Base-by-base conservation (phyloP, 2,113 vertebrate species). In the Chitala chitala region DNA sequence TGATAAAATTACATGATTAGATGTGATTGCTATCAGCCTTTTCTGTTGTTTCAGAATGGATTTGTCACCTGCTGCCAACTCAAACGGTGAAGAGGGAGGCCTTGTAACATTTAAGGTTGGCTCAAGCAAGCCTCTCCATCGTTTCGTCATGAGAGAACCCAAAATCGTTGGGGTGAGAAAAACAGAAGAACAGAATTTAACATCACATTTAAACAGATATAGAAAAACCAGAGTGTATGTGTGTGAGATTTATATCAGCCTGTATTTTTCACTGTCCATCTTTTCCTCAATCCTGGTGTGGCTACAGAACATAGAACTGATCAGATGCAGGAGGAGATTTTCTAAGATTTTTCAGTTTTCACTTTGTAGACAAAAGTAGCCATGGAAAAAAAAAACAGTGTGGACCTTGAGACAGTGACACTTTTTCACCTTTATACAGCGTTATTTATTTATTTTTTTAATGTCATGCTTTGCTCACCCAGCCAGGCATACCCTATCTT, bases 41-140 rank as follows among this genome's bases (percentile, higher is more conserved):
- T 55, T 44, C 42, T 40, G 36, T 0, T 69, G n/a, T 56, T 53
- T 44, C n/a, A 38, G 24, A 20, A 61, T 53, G 51, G 24, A 69
- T 29, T 22, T 26, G 13, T 20, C 15, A 9, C 76, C 74, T 1
- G 9, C 0, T n/a, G 24, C 8, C 7, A 40, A 6, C 10, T 17
- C 64, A 6, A 33, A 38, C 20, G 76, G 69, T 22, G 12, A 44
- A 29, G 29, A 46, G 31, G 7, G n/a, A 31, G 42, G 69, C 22
- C 22, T 42, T 55, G 22, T 79, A 40, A 56, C 42, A 51, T 79
- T 56, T 24, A 61, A 71, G 36, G 22, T 87, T 1, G 87, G 87
- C 1, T 82, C 80, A 50, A 76, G 20, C 69, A 91, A 91, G 84
- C 90, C 90, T n/a, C 71, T 91, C 55, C 87, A 91, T 36, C 86